Conservation (phyloP, 2,797 vertebrate species). For the Erpetoichthys calabaricus region DNA sequence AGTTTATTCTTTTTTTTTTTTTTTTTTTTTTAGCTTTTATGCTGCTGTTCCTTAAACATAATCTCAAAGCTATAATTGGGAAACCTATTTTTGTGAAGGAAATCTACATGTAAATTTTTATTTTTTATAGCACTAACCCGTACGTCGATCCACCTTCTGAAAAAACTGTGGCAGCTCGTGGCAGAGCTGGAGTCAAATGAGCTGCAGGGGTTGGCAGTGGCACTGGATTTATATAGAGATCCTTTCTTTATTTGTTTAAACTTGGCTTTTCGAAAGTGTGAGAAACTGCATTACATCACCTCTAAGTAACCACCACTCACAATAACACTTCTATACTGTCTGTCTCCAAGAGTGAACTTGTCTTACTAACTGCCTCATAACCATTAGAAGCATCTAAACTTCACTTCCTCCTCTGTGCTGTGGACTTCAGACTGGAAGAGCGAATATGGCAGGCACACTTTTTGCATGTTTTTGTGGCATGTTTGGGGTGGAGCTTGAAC, state of each 20-base stretch:
- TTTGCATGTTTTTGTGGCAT: constrained; percentile 66
- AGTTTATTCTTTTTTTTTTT: too few relatives aligned
- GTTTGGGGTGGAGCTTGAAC: constrained; percentile 47
- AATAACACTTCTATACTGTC: constrained; percentile 49
- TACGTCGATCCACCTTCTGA: too few relatives aligned
- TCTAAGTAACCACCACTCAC: constrained; percentile 60
- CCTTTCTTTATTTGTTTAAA: constrained; percentile 27
- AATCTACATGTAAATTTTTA: too few relatives aligned
- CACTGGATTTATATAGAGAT: constrained; percentile 20
- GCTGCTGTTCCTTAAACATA: too few relatives aligned
- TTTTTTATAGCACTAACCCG: too few relatives aligned
- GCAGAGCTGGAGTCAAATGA: too few relatives aligned
- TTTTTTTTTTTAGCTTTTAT: too few relatives aligned
- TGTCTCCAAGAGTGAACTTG: constrained; percentile 25
- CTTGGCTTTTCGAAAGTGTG: constrained; percentile 44
- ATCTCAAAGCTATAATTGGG: too few relatives aligned
- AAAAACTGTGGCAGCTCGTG: too few relatives aligned
- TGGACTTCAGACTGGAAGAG: constrained; percentile 46
- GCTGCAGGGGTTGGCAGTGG: too few relatives aligned
- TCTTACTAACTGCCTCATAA: constrained; percentile 54
- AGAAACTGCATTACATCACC: constrained; percentile 61
- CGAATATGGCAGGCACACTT: constrained; percentile 35
- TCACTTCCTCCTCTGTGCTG: constrained; percentile 27
- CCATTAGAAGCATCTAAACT: constrained; percentile 39
- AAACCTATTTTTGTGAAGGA: too few relatives aligned